These are phyloP conservation scores for Cremastobaeus sp. DNA, from an alignment of 2,888 invertebrate genomes.

Conservation along the genomic window DNA sequence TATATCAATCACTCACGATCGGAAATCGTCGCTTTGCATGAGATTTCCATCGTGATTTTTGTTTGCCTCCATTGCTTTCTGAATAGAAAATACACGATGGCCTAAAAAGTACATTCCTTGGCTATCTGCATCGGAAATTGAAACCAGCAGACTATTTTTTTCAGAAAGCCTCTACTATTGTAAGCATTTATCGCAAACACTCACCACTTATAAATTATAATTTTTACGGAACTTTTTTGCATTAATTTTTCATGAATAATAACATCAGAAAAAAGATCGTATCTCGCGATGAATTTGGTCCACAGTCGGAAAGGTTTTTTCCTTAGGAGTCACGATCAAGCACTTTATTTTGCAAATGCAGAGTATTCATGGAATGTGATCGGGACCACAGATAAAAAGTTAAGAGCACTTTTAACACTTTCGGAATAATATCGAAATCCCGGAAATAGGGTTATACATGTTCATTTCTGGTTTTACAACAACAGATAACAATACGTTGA, in stretches of 20 bases:
- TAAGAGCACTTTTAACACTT: constrained; percentile 29
- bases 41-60: too few relatives aligned
- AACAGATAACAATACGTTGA: background rate
- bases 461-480: background rate
- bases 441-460: constrained; percentile 7
- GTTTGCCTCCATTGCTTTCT: too few relatives aligned
- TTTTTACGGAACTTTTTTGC: too few relatives aligned
- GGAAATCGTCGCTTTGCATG: too few relatives aligned
- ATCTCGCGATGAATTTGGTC: constrained; percentile 7
- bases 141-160: background rate
- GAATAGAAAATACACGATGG: too few relatives aligned
- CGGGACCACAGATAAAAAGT: constrained; percentile 11
- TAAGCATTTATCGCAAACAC: too few relatives aligned
- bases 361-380: constrained; percentile 34
- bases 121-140: too few relatives aligned
- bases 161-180: too few relatives aligned
- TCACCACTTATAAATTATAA: too few relatives aligned
- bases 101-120: too few relatives aligned
- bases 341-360: constrained; percentile 35
- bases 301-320: constrained; percentile 6
- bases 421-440: constrained; percentile 12
- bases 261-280: background rate
- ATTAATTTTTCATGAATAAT: background rate
- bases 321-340: constrained; percentile 18
- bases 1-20: too few relatives aligned